Conservation (phyloP, 2,888 invertebrate species). For the Cheilosia vulpina region DNA sequence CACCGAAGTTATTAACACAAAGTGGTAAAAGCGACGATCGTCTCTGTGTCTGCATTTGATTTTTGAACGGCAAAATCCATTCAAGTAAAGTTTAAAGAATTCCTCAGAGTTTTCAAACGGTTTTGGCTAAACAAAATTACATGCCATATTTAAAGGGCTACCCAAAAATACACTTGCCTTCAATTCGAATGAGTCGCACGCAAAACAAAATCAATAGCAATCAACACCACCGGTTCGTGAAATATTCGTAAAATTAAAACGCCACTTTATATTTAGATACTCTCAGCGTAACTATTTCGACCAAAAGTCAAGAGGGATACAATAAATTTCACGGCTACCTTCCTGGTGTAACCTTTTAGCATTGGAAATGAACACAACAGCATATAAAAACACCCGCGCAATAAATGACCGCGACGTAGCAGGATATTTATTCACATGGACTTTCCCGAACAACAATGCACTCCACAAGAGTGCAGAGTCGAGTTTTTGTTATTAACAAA, state of each 20-base stretch:
- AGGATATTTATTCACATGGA: conserved; percentile 36
- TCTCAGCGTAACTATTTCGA: background rate
- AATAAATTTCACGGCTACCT: conserved; percentile 13
- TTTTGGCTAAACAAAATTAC: no score
- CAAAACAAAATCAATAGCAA: no score
- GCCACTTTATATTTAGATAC: background rate
- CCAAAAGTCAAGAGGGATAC: conserved; percentile 5
- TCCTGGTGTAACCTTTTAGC: conserved; percentile 14
- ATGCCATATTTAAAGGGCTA: no score
- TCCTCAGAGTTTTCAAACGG: no score
- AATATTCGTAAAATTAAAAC: background rate
- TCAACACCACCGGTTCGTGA: conserved; percentile 1
- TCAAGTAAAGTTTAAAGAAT: no score
- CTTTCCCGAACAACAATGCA: conserved; percentile 26
- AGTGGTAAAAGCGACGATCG: no score
- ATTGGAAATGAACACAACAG: background rate
- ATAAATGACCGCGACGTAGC: background rate
- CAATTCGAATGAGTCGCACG: no score
- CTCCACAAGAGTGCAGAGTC: conserved; percentile 10
- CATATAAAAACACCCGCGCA: background rate
- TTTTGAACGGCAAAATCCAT: no score
- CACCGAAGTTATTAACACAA: no score
- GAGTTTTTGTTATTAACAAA: conserved; percentile 63
- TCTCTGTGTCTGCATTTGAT: no score
- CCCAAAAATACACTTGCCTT: no score